Evolutionary conservation across 2,113 vertebrate species (phyloP).

Genomic region (Herpailurus yagouaroundi): DNA sequence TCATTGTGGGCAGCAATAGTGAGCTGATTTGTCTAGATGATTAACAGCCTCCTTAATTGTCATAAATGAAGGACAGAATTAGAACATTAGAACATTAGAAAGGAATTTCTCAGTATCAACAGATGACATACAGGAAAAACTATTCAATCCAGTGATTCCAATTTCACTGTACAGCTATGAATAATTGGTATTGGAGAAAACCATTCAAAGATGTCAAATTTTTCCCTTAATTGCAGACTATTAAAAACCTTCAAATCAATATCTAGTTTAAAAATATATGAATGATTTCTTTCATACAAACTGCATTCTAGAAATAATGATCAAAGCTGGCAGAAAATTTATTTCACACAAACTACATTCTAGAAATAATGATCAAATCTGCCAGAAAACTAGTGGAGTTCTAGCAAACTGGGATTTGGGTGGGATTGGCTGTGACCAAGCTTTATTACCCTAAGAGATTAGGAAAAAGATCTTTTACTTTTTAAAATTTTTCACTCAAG

Average conservation of each 20-base stretch:
- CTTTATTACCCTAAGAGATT: not conserved
- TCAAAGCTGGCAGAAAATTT: not conserved
- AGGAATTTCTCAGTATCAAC: not conserved
- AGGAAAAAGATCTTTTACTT: not conserved
- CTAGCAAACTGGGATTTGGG: not conserved
- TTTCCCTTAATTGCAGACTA: not conserved
- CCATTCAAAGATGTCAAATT: not conserved
- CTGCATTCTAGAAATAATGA: not conserved
- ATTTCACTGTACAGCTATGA: not conserved
- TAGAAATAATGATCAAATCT: conserved; percentile 23
- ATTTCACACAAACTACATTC: too few species aligned
- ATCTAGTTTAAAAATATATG: conserved; percentile 27
- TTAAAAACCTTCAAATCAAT: conserved; percentile 12
- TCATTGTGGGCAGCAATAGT: not conserved
- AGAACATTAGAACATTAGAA: not conserved
- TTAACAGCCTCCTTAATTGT: not conserved
- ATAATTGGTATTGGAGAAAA: conserved; percentile 20
- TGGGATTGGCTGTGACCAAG: not conserved
- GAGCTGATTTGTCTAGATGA: conserved; percentile 30
- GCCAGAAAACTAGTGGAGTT: not conserved
- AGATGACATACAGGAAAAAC: not conserved
- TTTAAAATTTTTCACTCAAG: not conserved
- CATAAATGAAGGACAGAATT: not conserved
- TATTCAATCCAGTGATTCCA: not conserved
- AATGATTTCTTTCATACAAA: not conserved